Evolutionary conservation across 2,113 vertebrate genomes (phyloP).

Genomic region (Chionomys nivalis): DNA sequence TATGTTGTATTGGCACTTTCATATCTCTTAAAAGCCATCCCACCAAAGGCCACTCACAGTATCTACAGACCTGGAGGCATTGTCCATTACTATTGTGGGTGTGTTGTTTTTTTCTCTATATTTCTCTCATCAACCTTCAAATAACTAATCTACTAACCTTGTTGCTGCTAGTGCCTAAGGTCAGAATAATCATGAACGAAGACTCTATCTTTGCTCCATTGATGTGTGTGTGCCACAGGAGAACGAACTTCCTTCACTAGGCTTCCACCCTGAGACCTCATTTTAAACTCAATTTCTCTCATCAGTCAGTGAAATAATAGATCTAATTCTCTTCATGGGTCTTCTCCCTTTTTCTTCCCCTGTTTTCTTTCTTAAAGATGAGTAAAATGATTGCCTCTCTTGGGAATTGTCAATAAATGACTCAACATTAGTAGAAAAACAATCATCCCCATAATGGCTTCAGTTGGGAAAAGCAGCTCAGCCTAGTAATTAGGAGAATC

Average conservation of each 20-base stretch:
- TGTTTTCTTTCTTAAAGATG: neutral
- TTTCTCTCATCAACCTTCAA: neutral
- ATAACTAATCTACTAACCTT: slow-evolving; percentile 37
- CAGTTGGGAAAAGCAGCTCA: slow-evolving; percentile 7
- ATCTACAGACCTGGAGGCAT: no score
- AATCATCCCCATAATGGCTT: neutral
- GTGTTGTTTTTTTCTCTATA: neutral
- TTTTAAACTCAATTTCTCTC: neutral
- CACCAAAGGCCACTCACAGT: neutral
- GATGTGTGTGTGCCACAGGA: neutral
- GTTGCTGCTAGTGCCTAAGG: neutral
- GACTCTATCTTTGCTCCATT: neutral
- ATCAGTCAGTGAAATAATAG: neutral
- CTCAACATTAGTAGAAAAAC: slow-evolving; percentile 21
- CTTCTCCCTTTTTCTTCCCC: neutral
- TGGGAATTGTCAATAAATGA: slow-evolving; percentile 33
- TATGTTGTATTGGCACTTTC: neutral
- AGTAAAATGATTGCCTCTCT: neutral
- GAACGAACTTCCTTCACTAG: neutral
- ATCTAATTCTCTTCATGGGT: neutral
- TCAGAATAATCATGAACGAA: neutral
- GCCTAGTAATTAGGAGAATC: neutral
- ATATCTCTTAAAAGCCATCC: neutral
- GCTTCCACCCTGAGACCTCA: neutral
- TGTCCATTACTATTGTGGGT: rapidly evolving